A percentile compares a stretch with the other conserved stretches of the same genome.
These are phyloP conservation scores for Darevskia mixta DNA, from an alignment of 2,797 vertebrate species.

Conservation along the genomic window DNA sequence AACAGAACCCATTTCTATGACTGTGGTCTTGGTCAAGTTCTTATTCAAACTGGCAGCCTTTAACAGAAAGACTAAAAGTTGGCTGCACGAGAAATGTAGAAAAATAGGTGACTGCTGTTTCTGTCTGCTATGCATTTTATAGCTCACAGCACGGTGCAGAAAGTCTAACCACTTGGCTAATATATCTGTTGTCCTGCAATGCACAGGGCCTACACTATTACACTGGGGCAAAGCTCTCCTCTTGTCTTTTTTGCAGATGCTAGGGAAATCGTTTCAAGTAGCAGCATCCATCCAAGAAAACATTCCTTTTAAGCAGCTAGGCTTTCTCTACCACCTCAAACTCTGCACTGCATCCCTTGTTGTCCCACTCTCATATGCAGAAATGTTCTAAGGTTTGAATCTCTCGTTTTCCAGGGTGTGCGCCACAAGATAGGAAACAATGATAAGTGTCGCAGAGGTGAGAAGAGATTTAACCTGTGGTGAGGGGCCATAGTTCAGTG, in stretches of 20 bases:
- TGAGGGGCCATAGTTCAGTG: too few relatives aligned
- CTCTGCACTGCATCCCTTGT: background rate
- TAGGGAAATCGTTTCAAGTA: constrained; percentile 1
- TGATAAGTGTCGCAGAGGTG: background rate
- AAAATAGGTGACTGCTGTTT: fast-evolving
- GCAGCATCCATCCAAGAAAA: background rate
- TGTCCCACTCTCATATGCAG: background rate
- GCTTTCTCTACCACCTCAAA: background rate
- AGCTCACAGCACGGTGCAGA: constrained; percentile 34
- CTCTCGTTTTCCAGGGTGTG: background rate
- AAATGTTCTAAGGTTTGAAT: background rate
- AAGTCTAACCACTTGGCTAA: constrained; percentile 66
- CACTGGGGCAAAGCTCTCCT: background rate
- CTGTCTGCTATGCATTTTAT: background rate
- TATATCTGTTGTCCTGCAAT: background rate
- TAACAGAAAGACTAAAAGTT: background rate
- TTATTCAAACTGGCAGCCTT: background rate
- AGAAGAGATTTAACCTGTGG: background rate
- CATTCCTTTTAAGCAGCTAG: background rate
- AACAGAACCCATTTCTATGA: background rate
- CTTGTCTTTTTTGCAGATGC: background rate
- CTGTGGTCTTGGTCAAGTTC: background rate
- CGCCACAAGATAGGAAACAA: background rate
- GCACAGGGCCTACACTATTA: background rate
- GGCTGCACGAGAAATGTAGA: background rate